Conservation (phyloP, 1,140 invertebrate genomes). For the Nautilus pompilius region DNA sequence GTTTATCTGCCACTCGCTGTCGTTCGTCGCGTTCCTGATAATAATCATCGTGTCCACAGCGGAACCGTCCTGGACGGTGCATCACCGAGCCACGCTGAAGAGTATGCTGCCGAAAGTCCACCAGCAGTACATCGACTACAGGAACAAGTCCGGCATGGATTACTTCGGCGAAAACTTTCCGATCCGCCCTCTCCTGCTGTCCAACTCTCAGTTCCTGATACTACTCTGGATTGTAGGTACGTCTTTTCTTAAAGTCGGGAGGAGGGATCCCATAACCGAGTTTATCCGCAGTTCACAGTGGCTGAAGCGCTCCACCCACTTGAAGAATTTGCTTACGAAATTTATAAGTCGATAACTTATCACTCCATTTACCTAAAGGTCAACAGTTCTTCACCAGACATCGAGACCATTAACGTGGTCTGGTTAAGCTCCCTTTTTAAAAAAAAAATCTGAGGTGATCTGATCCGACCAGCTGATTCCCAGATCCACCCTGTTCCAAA, state of each 20-base stretch:
- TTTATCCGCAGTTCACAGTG: not conserved
- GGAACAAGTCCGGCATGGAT: constrained; percentile 4
- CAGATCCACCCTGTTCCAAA: too few species aligned
- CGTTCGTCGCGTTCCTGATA: constrained; percentile 64
- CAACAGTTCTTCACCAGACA: too few species aligned
- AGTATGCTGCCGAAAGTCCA: constrained; percentile 11
- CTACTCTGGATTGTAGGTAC: constrained; percentile 43
- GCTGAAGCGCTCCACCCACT: not conserved
- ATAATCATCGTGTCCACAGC: constrained; percentile 58
- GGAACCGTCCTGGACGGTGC: constrained; percentile 29
- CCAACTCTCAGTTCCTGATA: constrained; percentile 33
- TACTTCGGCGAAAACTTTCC: constrained; percentile 34
- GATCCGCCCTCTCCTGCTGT: constrained; percentile 25
- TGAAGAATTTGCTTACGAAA: not conserved
- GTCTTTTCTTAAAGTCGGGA: constrained; percentile 4
- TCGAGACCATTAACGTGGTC: too few species aligned
- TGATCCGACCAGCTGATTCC: too few species aligned
- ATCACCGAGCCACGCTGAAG: constrained; percentile 12
- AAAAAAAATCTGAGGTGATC: too few species aligned
- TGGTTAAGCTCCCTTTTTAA: too few species aligned
- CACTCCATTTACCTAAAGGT: not conserved
- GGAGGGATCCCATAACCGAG: not conserved
- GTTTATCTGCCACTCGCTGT: constrained; percentile 57
- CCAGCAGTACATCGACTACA: constrained; percentile 13
- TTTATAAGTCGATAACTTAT: not conserved